These are phyloP conservation scores for Sisor rabdophorus DNA, from an alignment of 2,113 vertebrate species.

Conservation along the genomic window DNA sequence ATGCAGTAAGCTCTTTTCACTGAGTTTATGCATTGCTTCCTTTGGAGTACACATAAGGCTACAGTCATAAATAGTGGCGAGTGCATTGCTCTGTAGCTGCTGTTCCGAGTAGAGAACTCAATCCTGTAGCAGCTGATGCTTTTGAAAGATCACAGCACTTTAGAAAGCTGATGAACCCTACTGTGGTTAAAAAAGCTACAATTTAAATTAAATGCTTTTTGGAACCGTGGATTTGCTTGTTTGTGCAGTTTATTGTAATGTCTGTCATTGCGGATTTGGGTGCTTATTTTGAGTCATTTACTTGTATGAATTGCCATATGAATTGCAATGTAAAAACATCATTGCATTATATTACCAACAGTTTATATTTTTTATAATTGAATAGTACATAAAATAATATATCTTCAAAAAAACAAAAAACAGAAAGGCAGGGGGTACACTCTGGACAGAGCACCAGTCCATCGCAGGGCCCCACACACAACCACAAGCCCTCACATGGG, in stretches of 20 bases:
- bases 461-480: no score
- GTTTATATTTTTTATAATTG: no score
- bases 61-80: conserved; percentile 64
- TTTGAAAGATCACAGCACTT: conserved; percentile 30
- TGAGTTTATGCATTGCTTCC: conserved; percentile 64
- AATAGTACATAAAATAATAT: no score
- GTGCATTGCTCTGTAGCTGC: conserved; percentile 48
- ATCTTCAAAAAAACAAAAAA: no score
- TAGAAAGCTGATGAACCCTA: conserved; percentile 33
- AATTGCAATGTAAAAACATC: no score
- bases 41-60: conserved; percentile 49
- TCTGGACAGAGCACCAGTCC: no score
- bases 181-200: conserved; percentile 12
- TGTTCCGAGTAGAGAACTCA: conserved; percentile 44
- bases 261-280: background rate
- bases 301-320: background rate
- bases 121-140: conserved; percentile 39
- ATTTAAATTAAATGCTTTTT: conserved; percentile 26
- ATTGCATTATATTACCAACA: no score
- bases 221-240: conserved; percentile 14
- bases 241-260: background rate
- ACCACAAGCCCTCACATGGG: no score
- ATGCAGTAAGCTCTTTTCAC: conserved; percentile 64
- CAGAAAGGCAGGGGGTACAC: no score
- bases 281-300: conserved; percentile 11